A percentile compares a stretch with the other conserved stretches of the same genome.
These are phyloP conservation scores for Paracanthobrama guichenoti DNA, from an alignment of 2,113 vertebrate genomes.

Conservation along the genomic window DNA sequence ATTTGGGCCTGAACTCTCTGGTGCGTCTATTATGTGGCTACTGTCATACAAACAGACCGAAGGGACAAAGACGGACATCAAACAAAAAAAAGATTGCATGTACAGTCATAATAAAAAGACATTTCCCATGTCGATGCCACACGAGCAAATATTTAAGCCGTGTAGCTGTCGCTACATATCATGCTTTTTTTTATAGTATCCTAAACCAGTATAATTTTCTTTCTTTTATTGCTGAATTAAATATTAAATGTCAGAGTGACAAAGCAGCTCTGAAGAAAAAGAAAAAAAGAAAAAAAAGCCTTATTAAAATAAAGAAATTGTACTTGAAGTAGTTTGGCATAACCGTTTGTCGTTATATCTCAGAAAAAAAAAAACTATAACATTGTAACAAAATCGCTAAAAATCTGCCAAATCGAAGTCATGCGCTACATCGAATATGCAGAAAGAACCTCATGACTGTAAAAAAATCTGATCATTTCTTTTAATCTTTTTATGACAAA, in stretches of 20 bases:
- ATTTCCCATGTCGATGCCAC: not conserved
- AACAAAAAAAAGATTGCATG: constrained; percentile 11
- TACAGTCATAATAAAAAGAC: not conserved
- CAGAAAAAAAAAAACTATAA: not conserved
- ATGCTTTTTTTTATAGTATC: not conserved
- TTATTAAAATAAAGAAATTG: not conserved
- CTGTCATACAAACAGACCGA: constrained; percentile 37
- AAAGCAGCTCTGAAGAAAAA: not conserved
- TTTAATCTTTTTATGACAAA: not conserved
- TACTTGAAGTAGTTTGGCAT: not conserved
- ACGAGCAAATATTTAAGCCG: constrained; percentile 16
- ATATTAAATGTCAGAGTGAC: not conserved
- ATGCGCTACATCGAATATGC: not conserved
- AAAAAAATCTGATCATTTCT: not conserved
- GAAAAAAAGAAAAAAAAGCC: not conserved
- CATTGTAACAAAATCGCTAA: not conserved
- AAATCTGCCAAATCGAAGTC: not conserved
- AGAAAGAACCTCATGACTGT: not conserved
- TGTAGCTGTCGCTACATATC: not conserved
- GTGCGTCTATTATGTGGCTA: constrained; percentile 20
- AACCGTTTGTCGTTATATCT: not conserved
- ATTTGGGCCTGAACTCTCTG: constrained; percentile 45
- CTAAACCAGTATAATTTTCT: not conserved
- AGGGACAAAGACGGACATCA: not conserved
- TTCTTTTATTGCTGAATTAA: not conserved